phyloP scores from a whole-genome alignment of 1,140 invertebrate genomes.

The Microplitis mediator region DNA sequence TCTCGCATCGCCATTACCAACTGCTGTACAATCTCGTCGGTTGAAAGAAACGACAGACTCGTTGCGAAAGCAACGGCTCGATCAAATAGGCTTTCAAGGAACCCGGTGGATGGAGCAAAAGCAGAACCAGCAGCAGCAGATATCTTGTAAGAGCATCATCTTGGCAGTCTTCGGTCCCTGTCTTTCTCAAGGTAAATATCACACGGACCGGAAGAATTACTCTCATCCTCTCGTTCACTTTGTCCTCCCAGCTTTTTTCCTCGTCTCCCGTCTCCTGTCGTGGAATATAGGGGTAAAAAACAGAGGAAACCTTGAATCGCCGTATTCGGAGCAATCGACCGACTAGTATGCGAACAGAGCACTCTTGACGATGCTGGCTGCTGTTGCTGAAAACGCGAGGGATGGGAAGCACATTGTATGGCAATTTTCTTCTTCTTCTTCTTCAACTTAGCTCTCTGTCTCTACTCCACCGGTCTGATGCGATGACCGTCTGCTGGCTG shows the following conservation, averaged over 20 bases:
- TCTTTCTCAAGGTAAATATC: conserved; percentile 22
- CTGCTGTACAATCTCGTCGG: neutral
- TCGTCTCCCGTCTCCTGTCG: too few species aligned
- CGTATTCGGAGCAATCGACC: conserved; percentile 30
- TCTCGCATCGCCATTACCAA: neutral
- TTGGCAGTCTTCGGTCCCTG: neutral
- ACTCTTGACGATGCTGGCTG: conserved; percentile 12
- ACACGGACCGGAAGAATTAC: conserved; percentile 24
- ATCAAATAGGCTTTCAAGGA: conserved; percentile 35
- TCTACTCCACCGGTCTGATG: neutral
- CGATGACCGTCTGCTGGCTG: neutral
- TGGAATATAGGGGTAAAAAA: neutral
- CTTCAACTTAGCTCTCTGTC: neutral
- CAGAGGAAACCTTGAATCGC: conserved; percentile 28
- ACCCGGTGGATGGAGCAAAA: conserved; percentile 22
- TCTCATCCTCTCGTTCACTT: conserved; percentile 6
- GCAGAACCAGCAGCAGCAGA: neutral
- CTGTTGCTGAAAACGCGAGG: neutral
- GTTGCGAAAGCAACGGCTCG: conserved; percentile 34
- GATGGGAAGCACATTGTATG: neutral
- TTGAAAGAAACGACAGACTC: conserved; percentile 16
- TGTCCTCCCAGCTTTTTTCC: neutral
- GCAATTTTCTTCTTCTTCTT: conserved; percentile 15
- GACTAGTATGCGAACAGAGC: conserved; percentile 19
- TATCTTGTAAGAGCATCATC: conserved; percentile 23